Conservation (phyloP, 35 echinoderm and acorn worm species). For the Heliocidaris erythrogramma region DNA sequence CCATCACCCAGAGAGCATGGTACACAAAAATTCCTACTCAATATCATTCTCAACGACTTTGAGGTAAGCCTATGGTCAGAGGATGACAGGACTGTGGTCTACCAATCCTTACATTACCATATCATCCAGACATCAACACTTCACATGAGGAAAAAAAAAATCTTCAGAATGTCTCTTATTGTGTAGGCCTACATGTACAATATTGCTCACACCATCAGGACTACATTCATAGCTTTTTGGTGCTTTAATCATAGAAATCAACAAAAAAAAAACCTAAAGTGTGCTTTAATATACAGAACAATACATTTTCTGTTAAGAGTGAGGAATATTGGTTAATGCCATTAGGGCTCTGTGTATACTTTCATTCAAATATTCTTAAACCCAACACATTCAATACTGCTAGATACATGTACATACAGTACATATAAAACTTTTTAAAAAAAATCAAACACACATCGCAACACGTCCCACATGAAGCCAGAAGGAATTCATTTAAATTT, state of each 20-base stretch:
- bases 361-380: too few species aligned
- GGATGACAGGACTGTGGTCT: slow-evolving; percentile 1
- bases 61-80: not conserved
- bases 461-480: not conserved
- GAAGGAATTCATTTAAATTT: not conserved
- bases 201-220: too few species aligned
- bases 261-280: too few species aligned
- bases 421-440: too few species aligned
- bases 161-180: not conserved
- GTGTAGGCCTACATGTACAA: too few species aligned
- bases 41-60: slow-evolving; percentile 4
- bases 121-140: slow-evolving; percentile 11
- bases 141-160: not conserved
- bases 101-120: slow-evolving; percentile 3
- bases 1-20: not conserved
- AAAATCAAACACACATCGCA: not conserved
- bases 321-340: too few species aligned
- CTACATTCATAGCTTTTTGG: too few species aligned
- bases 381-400: too few species aligned
- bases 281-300: too few species aligned
- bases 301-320: too few species aligned
- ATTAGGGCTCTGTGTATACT: too few species aligned
- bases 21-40: not conserved
- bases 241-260: too few species aligned
- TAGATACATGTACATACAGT: not conserved